A percentile compares a stretch with the other conserved stretches of the same genome.
phyloP scores from a whole-genome alignment of 2,113 vertebrate genomes.

The Halichoeres trimaculatus region DNA sequence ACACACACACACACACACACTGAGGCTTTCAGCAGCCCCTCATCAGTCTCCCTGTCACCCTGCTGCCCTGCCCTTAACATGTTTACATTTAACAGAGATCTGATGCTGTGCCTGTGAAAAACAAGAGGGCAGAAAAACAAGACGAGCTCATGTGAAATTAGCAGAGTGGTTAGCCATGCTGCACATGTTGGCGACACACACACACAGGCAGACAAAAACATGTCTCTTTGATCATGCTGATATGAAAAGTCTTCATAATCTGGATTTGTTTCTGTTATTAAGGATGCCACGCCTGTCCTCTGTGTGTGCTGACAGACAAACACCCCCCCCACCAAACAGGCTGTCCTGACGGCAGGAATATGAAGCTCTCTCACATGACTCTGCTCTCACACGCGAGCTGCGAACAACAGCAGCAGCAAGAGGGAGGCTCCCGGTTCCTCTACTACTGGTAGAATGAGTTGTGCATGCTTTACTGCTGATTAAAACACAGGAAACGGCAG shows the following conservation, averaged over 20 bases:
- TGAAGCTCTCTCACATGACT: slow-evolving; percentile 63
- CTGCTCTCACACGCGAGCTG: slow-evolving; percentile 48
- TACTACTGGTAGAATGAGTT: slow-evolving; percentile 1
- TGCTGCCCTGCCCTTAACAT: slow-evolving; percentile 36
- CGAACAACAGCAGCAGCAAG: slow-evolving; percentile 26
- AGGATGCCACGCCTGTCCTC: slow-evolving; percentile 53
- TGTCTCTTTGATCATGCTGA: slow-evolving; percentile 40
- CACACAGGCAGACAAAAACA: slow-evolving; percentile 7
- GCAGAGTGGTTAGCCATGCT: slow-evolving; percentile 21
- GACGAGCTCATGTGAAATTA: slow-evolving; percentile 32
- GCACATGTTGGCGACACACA: slow-evolving; percentile 32
- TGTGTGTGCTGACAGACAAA: slow-evolving; percentile 57
- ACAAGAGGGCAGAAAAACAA: slow-evolving; percentile 27
- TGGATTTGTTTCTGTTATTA: slow-evolving; percentile 62
- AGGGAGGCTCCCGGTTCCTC: slow-evolving; percentile 6
- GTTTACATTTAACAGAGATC: slow-evolving; percentile 66
- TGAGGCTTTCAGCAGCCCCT: slow-evolving; percentile 51
- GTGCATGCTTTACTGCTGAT: slow-evolving; percentile 38
- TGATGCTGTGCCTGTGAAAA: slow-evolving; percentile 35
- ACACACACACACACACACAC: slow-evolving; percentile 29
- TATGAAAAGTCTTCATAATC: slow-evolving; percentile 56
- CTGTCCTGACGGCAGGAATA: slow-evolving; percentile 46
- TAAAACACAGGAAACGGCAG: slow-evolving; percentile 60
- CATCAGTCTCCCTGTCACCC: slow-evolving; percentile 63
- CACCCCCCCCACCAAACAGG: slow-evolving; percentile 51